These are phyloP conservation scores for Gastrophryne carolinensis DNA, from an alignment of 2,797 vertebrate genomes.

Conservation along the genomic window DNA sequence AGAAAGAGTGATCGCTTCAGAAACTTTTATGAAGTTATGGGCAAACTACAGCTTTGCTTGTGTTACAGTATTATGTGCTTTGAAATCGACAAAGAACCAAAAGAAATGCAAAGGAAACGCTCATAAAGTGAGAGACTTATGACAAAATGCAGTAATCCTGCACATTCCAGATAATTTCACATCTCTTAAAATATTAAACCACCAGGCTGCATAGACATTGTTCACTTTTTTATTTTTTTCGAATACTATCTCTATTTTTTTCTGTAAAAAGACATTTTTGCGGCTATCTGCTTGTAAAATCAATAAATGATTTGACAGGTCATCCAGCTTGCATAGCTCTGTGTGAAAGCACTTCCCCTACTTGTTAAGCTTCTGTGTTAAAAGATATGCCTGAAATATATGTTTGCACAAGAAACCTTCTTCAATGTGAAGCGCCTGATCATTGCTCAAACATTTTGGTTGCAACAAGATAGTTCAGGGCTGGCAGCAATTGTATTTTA, in stretches of 20 bases:
- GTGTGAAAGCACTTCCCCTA: constrained; percentile 56
- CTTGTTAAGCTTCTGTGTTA: constrained; percentile 61
- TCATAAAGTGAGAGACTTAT: constrained; percentile 50
- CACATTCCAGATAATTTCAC: constrained; percentile 32
- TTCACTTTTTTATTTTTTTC: constrained; percentile 40
- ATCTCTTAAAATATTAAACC: constrained; percentile 50
- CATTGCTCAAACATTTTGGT: constrained; percentile 61
- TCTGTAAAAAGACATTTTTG: constrained; percentile 59
- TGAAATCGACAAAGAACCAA: constrained; percentile 4
- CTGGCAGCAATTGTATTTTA: constrained; percentile 54
- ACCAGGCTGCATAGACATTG: constrained; percentile 40
- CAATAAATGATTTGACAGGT: constrained; percentile 63
- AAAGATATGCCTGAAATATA: constrained; percentile 65
- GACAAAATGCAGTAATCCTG: constrained; percentile 16
- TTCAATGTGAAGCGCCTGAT: constrained; percentile 62
- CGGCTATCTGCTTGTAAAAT: constrained; percentile 63
- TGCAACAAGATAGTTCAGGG: constrained; percentile 44
- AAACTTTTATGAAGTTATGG: neutral
- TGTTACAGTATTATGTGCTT: constrained; percentile 1
- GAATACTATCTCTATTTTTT: constrained; percentile 60
- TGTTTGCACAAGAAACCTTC: constrained; percentile 67
- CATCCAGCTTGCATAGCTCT: constrained; percentile 56
- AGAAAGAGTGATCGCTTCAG: neutral
- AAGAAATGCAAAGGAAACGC: constrained; percentile 6
- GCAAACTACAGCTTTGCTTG: neutral